Evolutionary conservation across 2,797 vertebrate genomes (phyloP), one percentile per base, ranked within the genome.

Genomic region (Coendou prehensilis): DNA sequence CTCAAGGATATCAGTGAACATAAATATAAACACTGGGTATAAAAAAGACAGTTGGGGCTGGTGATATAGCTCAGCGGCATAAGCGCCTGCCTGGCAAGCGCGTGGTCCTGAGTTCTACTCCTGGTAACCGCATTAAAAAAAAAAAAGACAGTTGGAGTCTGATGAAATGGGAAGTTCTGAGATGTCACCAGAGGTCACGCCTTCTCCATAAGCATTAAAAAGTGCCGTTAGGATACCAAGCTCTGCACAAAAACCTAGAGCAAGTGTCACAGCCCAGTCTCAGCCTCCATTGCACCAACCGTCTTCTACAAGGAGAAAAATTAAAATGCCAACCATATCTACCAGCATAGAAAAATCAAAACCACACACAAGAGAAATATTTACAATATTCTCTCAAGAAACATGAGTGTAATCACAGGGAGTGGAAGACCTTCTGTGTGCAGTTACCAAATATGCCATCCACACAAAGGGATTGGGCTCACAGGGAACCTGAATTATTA

Each of bases 111-210:
- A 41, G 37, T 41, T 41, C 37, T 41, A 41, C 37, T 41, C 37
- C 37, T 41, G 37, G 37, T 41, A 41, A 41, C 37, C 37, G 37
- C 37, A 41, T 41, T 41, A 41, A 41, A 41, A 41, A 41, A 15
- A 22, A 28, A 76, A 52, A 95, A 37, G 61, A 41, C 37, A 41
- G 37, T 82, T 54, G 33, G 9, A 11, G 17, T 56, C 64, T 82
- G 85, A 94, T 45, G 37, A 96, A 95, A 88, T 64, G 28, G 18
- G 33, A 97, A 82, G 57, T 37, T 63, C 84, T 89, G 64, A 71
- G 26, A 94, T 37, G 88, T 59, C 10, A 28, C 79, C 9, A 10
- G 89, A 79, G 61, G 37, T 75, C 57, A 50, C 1, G 56, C 6
- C 26, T 94, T 92, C 47, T 81, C 83, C n/a, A 4, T 63, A 57